Evolutionary conservation across 1,140 invertebrate genomes (phyloP).

Genomic region (Zaprionus capensis): DNA sequence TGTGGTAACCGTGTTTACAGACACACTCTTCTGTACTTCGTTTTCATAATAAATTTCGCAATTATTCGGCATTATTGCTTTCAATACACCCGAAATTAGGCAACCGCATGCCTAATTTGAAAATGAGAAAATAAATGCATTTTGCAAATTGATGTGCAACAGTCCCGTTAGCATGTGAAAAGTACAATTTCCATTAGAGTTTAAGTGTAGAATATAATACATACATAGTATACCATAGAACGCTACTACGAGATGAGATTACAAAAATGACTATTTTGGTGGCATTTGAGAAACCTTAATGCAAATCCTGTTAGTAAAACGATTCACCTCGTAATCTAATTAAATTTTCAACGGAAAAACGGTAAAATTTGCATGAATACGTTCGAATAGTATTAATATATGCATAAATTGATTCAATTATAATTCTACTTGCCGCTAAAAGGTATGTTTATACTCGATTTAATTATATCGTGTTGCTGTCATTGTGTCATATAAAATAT

Average conservation of each 20-base stretch:
- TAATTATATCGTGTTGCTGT: conserved; percentile 26
- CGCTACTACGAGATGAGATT: background rate
- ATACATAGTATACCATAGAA: background rate
- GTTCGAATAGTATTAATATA: conserved; percentile 56
- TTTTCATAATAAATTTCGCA: conserved; percentile 55
- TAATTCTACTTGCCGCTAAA: conserved; percentile 37
- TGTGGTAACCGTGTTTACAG: background rate
- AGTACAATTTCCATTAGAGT: conserved; percentile 9
- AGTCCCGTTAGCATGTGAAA: conserved; percentile 1
- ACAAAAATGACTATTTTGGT: background rate
- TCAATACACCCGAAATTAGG: conserved; percentile 63
- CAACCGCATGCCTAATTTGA: conserved; percentile 65
- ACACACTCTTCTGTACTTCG: conserved; percentile 11
- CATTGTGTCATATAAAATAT: conserved; percentile 57
- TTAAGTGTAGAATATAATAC: background rate
- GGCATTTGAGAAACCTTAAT: conserved; percentile 10
- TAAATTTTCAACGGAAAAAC: conserved; percentile 32
- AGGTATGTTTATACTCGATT: conserved; percentile 38
- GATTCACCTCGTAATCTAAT: conserved; percentile 51
- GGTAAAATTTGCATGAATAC: conserved; percentile 13
- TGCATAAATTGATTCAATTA: conserved; percentile 62
- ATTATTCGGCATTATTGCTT: conserved; percentile 74
- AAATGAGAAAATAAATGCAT: conserved; percentile 70
- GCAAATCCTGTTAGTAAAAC: conserved; percentile 43
- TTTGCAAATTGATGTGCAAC: conserved; percentile 22